A percentile compares a stretch with the other conserved stretches of the same genome.
phyloP scores from a whole-genome alignment of 2,888 invertebrate genomes.

The Oligia fasciuncula region DNA sequence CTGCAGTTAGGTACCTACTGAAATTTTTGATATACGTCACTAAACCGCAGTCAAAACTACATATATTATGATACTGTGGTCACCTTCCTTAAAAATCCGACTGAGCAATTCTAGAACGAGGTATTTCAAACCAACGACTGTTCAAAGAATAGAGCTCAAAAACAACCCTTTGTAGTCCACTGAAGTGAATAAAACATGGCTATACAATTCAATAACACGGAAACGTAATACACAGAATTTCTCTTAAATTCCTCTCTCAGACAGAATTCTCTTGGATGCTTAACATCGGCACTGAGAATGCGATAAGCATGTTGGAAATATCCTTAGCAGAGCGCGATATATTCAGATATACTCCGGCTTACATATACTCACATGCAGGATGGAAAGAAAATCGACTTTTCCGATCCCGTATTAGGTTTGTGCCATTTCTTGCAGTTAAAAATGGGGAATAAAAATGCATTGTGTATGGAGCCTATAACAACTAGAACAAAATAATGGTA shows the following conservation, averaged over 20 bases:
- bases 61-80: background rate
- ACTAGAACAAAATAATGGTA: background rate
- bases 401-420: conserved; percentile 51
- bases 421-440: conserved; percentile 66
- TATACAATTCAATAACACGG: conserved; percentile 51
- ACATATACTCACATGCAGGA: conserved; percentile 64
- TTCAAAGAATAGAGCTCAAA: conserved; percentile 21
- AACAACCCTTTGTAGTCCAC: conserved; percentile 20
- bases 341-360: conserved; percentile 61
- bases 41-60: background rate
- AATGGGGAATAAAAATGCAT: conserved; percentile 52
- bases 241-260: conserved; percentile 54
- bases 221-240: conserved; percentile 50
- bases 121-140: background rate
- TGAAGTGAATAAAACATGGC: conserved; percentile 45
- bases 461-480: background rate
- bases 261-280: conserved; percentile 50
- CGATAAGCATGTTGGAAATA: conserved; percentile 59
- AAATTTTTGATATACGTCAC: background rate
- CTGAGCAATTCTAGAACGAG: background rate
- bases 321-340: conserved; percentile 37
- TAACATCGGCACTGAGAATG: conserved; percentile 49
- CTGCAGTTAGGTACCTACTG: background rate
- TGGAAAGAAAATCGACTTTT: conserved; percentile 71
- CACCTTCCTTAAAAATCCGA: background rate